A percentile compares a stretch with the other conserved stretches of the same genome.
Conservation (phyloP, 2,797 vertebrate species). For the Antrozous pallidus region DNA sequence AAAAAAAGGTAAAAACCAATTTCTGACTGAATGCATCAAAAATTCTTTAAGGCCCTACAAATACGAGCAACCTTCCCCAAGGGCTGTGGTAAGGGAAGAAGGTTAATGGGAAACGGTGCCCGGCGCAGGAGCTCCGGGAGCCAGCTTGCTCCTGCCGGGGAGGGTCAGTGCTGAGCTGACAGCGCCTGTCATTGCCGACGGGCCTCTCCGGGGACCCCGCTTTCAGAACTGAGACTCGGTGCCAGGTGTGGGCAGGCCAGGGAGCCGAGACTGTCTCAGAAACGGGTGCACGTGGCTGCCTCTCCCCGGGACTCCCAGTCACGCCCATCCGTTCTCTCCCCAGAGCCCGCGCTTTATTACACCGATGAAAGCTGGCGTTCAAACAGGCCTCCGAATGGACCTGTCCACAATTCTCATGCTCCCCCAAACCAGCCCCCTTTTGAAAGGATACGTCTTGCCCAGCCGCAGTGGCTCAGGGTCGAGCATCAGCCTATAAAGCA, state of each 20-base stretch:
- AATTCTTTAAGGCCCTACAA: constrained; percentile 5
- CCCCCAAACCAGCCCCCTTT: not conserved
- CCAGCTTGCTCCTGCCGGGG: not conserved
- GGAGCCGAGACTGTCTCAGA: not conserved
- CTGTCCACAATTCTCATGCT: not conserved
- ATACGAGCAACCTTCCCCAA: not conserved
- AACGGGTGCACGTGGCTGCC: not conserved
- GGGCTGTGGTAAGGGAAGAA: not conserved
- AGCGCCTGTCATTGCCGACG: not conserved
- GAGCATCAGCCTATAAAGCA: too few relatives aligned
- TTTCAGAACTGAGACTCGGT: not conserved
- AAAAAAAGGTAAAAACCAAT: not conserved
- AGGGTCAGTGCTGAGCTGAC: not conserved
- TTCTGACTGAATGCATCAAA: not conserved
- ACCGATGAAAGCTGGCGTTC: not conserved
- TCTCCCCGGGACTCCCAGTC: not conserved
- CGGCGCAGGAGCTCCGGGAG: not conserved
- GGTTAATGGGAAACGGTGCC: not conserved
- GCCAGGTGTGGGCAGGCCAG: not conserved
- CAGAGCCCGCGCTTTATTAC: not conserved
- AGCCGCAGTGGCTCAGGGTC: too few relatives aligned
- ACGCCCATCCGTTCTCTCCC: not conserved
- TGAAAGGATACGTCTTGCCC: not conserved
- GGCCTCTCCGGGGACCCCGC: not conserved
- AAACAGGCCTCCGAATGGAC: not conserved